Evolutionary conservation across 1,140 invertebrate species (phyloP).

Genomic region (Zaprionus davidi): DNA sequence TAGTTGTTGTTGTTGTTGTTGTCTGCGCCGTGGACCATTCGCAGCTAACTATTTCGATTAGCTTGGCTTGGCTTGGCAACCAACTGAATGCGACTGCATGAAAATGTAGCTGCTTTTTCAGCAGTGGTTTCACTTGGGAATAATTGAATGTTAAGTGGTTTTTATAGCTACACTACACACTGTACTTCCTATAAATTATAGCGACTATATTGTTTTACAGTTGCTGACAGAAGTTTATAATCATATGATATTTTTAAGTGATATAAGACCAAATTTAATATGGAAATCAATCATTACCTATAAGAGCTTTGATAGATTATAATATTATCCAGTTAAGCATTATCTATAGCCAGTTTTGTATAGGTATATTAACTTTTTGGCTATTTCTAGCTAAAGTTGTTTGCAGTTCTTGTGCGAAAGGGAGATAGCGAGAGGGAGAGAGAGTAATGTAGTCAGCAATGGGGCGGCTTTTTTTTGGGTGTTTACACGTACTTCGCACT

Average conservation of each 20-base stretch:
- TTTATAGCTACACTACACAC: neutral
- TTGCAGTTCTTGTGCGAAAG: neutral
- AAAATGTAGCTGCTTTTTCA: conserved; percentile 3
- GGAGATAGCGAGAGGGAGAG: neutral
- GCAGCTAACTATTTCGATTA: conserved; percentile 2
- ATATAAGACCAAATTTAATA: neutral
- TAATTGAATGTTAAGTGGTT: conserved; percentile 2
- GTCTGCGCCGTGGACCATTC: neutral
- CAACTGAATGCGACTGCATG: conserved; percentile 7
- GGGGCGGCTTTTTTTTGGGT: neutral
- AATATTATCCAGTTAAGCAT: too few species aligned
- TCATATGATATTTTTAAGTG: neutral
- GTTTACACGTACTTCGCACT: neutral
- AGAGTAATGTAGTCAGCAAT: neutral
- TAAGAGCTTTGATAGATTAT: too few species aligned
- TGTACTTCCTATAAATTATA: conserved; percentile 3
- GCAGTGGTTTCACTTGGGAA: neutral
- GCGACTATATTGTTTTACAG: neutral
- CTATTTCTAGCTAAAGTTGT: neutral
- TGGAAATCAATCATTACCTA: too few species aligned
- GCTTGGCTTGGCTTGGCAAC: conserved; percentile 1
- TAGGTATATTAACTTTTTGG: neutral
- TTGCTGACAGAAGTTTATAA: neutral
- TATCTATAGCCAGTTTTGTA: too few species aligned
- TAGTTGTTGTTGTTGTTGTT: conserved; percentile 1